These are phyloP conservation scores for Eurosta solidaginis DNA, from an alignment of 1,140 invertebrate species.

Conservation along the genomic window DNA sequence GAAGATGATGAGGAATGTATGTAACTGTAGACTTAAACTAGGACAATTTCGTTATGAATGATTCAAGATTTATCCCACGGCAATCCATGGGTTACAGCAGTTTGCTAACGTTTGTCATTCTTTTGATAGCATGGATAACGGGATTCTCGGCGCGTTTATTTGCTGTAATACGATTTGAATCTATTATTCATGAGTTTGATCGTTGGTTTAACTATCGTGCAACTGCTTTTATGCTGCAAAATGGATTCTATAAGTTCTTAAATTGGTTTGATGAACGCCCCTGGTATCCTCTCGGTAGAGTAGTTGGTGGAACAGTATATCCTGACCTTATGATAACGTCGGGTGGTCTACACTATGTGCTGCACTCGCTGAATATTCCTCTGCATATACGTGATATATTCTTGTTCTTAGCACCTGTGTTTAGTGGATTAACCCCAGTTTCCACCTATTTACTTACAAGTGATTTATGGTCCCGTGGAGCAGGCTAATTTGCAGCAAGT, in stretches of 20 bases:
- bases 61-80: slow-evolving; percentile 49
- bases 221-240: slow-evolving; percentile 98
- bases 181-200: slow-evolving; percentile 99
- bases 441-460: slow-evolving; percentile 97
- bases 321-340: slow-evolving; percentile 99
- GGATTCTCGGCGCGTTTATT: slow-evolving; percentile 97
- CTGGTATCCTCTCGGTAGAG: slow-evolving; percentile 98
- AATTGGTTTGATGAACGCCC: slow-evolving; percentile 99
- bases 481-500: slow-evolving; percentile 97
- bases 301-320: slow-evolving; percentile 96
- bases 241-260: slow-evolving; percentile 99
- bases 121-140: slow-evolving; percentile 93
- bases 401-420: slow-evolving; percentile 98
- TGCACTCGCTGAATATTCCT: slow-evolving; percentile 92
- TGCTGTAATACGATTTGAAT: slow-evolving; percentile 98
- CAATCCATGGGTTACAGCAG: slow-evolving; percentile 63
- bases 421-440: slow-evolving; percentile 96
- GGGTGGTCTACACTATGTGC: slow-evolving; percentile 92
- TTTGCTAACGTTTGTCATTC: slow-evolving; percentile 87
- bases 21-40: too few relatives aligned
- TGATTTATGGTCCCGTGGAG: slow-evolving; percentile 95
- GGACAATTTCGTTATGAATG: slow-evolving; percentile 54
- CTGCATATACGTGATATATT: slow-evolving; percentile 98
- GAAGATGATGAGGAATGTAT: too few relatives aligned
- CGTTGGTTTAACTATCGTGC: slow-evolving; percentile 99